Conservation (phyloP, 2,888 invertebrate species). For the Pachycephus smyrnensis region DNA sequence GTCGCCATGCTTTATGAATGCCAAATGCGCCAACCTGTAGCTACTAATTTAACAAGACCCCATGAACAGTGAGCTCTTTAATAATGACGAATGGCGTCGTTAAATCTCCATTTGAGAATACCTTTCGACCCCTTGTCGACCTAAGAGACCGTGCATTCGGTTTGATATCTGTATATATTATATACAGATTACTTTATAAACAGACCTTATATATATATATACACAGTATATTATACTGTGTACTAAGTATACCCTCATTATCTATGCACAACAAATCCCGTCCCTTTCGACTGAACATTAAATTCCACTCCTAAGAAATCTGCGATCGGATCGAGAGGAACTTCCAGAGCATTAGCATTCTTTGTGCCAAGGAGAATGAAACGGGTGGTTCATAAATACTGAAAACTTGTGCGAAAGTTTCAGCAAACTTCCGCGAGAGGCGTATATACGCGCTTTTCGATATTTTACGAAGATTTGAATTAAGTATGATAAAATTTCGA, state of each 20-base stretch:
- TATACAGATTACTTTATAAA: not conserved
- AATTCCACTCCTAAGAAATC: not conserved
- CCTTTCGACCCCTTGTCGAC: not conserved
- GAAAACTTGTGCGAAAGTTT: not conserved
- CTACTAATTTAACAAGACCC: not conserved
- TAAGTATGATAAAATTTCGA: too few species aligned
- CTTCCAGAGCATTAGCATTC: not conserved
- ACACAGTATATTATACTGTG: not conserved
- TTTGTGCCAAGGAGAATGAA: not conserved
- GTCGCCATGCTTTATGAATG: not conserved
- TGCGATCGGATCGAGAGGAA: not conserved
- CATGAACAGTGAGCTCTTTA: not conserved
- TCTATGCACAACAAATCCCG: not conserved
- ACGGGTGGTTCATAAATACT: not conserved
- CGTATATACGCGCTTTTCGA: too few species aligned
- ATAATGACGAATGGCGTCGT: conserved; percentile 18
- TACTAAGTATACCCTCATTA: not conserved
- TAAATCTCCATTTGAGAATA: conserved; percentile 20
- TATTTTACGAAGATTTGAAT: not conserved
- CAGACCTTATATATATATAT: not conserved
- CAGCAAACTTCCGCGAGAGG: not conserved
- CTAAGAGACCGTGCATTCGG: not conserved
- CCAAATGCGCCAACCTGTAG: not conserved
- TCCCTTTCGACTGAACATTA: not conserved
- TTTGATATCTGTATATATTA: not conserved